phyloP scores from a whole-genome alignment of 1,140 invertebrate genomes.

The Drosophila tristis region DNA sequence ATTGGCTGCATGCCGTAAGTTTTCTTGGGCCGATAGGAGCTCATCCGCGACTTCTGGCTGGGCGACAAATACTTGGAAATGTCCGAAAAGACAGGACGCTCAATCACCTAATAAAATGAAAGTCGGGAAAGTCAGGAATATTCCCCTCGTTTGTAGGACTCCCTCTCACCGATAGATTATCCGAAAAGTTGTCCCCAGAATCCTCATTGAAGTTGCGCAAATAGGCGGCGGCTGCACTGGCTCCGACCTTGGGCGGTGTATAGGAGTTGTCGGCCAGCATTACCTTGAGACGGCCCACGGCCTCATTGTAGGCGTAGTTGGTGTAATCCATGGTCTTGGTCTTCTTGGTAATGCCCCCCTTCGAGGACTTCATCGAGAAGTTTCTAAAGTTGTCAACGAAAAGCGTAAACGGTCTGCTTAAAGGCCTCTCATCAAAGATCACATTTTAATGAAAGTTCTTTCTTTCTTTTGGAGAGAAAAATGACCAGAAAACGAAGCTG shows the following conservation, averaged over 20 bases:
- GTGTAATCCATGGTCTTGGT: conserved; percentile 90
- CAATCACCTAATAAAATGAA: conserved; percentile 57
- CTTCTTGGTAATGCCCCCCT: conserved; percentile 83
- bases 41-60: conserved; percentile 76
- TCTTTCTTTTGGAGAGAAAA: background rate
- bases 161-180: conserved; percentile 75
- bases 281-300: conserved; percentile 90
- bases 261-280: conserved; percentile 90
- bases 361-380: conserved; percentile 78
- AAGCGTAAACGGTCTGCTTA: background rate
- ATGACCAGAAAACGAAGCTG: conserved; percentile 37
- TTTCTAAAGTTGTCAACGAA: conserved; percentile 63
- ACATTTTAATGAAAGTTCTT: conserved; percentile 45
- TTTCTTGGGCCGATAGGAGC: conserved; percentile 65
- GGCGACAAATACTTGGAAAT: conserved; percentile 84
- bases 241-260: conserved; percentile 77
- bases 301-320: conserved; percentile 92
- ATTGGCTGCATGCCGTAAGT: conserved; percentile 18
- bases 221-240: conserved; percentile 54
- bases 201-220: conserved; percentile 85
- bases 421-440: conserved; percentile 24
- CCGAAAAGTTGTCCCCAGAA: conserved; percentile 85
- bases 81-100: conserved; percentile 81
- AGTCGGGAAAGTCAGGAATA: background rate
- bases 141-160: background rate